Evolutionary conservation across 2,797 vertebrate species (phyloP).

Genomic region (Geotrypetes seraphini): DNA sequence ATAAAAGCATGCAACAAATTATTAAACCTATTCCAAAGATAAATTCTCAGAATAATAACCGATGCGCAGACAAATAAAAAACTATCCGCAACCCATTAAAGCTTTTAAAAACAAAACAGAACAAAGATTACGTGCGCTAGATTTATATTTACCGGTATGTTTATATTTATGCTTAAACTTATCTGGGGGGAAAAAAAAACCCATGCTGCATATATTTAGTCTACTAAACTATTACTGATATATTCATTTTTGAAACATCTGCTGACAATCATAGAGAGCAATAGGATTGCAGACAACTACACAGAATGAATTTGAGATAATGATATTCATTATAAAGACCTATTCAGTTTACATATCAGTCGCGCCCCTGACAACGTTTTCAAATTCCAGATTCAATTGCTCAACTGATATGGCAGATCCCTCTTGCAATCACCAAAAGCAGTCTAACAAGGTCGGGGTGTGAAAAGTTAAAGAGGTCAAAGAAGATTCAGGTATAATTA

Average conservation of each 20-base stretch:
- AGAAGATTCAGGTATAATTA: conserved; percentile 36
- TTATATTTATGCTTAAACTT: no score
- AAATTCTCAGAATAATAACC: no score
- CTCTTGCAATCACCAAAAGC: background rate
- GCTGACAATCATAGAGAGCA: conserved; percentile 48
- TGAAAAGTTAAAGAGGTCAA: conserved; percentile 40
- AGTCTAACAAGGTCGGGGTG: background rate
- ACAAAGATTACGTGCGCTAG: no score
- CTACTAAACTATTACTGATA: conserved; percentile 3
- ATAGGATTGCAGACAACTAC: conserved; percentile 50
- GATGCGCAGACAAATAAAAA: no score
- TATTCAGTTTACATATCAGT: conserved; percentile 39
- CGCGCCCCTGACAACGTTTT: conserved; percentile 24
- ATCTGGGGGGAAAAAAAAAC: no score
- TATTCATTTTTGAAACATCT: conserved; percentile 30
- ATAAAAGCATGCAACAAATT: no score
- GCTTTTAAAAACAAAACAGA: no score
- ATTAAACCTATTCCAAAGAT: no score
- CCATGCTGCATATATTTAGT: conserved; percentile 13
- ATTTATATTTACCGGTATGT: no score
- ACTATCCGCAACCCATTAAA: no score
- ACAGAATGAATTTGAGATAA: conserved; percentile 60
- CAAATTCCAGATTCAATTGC: conserved; percentile 12
- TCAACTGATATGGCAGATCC: conserved; percentile 21
- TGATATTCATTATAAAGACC: conserved; percentile 48